Percentiles rank a stretch among this genome's conserved stretches.
Evolutionary conservation across 2,797 vertebrate genomes (phyloP).

Genomic region (Coracias cyanogaster): DNA sequence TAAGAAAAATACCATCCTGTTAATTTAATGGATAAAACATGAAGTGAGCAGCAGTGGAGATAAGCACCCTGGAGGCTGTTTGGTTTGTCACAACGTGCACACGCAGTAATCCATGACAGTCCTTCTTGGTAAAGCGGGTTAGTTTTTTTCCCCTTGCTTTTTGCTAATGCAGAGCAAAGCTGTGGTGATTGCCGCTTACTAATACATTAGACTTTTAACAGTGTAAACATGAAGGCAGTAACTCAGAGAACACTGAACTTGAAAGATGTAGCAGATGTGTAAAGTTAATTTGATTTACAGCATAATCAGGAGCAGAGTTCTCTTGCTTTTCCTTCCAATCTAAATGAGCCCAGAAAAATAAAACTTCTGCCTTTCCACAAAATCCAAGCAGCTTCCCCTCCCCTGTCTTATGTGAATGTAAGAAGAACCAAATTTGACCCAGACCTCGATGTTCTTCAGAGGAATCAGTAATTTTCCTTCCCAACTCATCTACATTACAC

Average conservation of each 20-base stretch:
- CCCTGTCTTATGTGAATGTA: background rate
- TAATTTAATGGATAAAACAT: slow-evolving; percentile 39
- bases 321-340: slow-evolving; percentile 7
- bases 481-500: background rate
- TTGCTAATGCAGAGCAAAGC: slow-evolving; percentile 37
- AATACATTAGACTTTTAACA: slow-evolving; percentile 58
- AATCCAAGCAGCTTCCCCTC: background rate
- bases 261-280: background rate
- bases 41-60: slow-evolving; percentile 2
- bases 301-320: slow-evolving; percentile 36
- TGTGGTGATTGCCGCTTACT: slow-evolving; percentile 51
- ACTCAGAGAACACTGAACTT: slow-evolving; percentile 66
- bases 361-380: background rate
- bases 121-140: background rate
- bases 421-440: slow-evolving; percentile 21
- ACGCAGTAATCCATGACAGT: slow-evolving; percentile 28
- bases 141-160: background rate
- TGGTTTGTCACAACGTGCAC: slow-evolving; percentile 31
- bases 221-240: slow-evolving; percentile 61
- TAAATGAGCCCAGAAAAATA: slow-evolving; percentile 22
- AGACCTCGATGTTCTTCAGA: background rate
- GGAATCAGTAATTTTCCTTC: background rate
- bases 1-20: slow-evolving; percentile 3
- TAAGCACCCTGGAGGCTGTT: slow-evolving; percentile 31
- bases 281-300: slow-evolving; percentile 65